phyloP scores from a whole-genome alignment of 2,113 vertebrate species.

The Mormyrus iriodes region DNA sequence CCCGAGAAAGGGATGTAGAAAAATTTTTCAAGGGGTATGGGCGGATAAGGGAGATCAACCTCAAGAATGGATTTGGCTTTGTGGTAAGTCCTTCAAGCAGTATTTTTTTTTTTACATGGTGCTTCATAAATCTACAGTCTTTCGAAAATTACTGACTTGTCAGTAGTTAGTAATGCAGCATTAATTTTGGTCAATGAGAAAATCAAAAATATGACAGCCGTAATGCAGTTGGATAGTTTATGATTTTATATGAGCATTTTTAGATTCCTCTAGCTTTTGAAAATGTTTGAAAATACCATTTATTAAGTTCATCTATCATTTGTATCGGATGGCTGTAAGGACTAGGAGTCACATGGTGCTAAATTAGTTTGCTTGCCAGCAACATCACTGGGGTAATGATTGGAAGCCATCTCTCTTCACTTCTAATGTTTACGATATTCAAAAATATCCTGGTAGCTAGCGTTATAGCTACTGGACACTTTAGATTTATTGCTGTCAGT shows the following conservation, averaged over 20 bases:
- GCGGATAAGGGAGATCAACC: conserved; percentile 80
- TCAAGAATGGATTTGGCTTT: conserved; percentile 89
- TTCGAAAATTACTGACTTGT: neutral
- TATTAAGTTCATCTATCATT: neutral
- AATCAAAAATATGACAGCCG: neutral
- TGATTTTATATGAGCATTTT: neutral
- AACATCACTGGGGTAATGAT: neutral
- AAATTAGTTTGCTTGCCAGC: neutral
- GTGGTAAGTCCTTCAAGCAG: conserved; percentile 62
- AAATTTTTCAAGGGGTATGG: conserved; percentile 92
- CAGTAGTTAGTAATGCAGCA: neutral
- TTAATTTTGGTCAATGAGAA: neutral
- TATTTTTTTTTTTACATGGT: neutral
- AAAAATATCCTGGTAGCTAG: neutral
- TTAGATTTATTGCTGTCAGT: neutral
- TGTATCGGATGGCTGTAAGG: neutral
- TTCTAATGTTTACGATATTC: neutral
- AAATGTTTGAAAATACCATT: neutral
- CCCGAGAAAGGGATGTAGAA: conserved; percentile 82
- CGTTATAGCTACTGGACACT: neutral
- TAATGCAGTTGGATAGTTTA: neutral
- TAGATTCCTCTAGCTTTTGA: neutral
- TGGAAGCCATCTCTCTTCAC: neutral
- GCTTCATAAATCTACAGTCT: neutral
- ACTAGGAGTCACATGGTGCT: neutral